Evolutionary conservation across 2,888 invertebrate genomes (phyloP).

Genomic region (Notodonta dromedarius): DNA sequence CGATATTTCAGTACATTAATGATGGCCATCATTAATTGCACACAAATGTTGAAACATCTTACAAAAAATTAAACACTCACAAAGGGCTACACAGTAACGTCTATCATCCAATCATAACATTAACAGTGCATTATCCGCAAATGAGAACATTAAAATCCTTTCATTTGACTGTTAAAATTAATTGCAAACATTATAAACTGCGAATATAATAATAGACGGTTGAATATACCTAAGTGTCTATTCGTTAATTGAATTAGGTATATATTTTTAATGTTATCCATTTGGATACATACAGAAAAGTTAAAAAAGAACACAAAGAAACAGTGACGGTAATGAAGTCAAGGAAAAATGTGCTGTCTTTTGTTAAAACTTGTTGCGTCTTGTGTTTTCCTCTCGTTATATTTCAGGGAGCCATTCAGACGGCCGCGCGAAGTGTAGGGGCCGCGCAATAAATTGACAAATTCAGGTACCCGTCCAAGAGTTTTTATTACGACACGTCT

Average conservation of each 20-base stretch:
- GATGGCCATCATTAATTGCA: too few relatives aligned
- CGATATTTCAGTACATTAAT: too few relatives aligned
- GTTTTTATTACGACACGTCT: slow-evolving; percentile 25
- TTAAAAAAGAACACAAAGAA: slow-evolving; percentile 24
- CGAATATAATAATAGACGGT: not conserved
- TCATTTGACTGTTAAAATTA: slow-evolving; percentile 23
- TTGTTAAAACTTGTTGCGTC: slow-evolving; percentile 69
- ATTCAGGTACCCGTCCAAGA: slow-evolving; percentile 1
- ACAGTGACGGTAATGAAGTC: slow-evolving; percentile 54
- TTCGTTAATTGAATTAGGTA: not conserved
- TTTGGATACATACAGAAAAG: not conserved
- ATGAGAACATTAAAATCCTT: slow-evolving; percentile 15
- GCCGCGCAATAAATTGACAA: slow-evolving; percentile 6
- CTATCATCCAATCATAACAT: too few relatives aligned
- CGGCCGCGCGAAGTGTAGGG: slow-evolving; percentile 9
- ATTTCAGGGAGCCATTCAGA: slow-evolving; percentile 32
- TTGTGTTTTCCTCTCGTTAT: slow-evolving; percentile 42
- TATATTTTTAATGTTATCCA: not conserved
- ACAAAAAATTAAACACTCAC: too few relatives aligned
- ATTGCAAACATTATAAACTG: slow-evolving; percentile 15
- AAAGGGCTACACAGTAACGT: too few relatives aligned
- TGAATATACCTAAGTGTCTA: not conserved
- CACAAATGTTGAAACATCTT: too few relatives aligned
- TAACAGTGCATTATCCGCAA: not conserved
- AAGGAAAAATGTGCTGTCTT: slow-evolving; percentile 44